A percentile compares a stretch with the other conserved stretches of the same genome.
phyloP scores from a whole-genome alignment of 2,797 vertebrate species.

The Onychomys leucogaster region DNA sequence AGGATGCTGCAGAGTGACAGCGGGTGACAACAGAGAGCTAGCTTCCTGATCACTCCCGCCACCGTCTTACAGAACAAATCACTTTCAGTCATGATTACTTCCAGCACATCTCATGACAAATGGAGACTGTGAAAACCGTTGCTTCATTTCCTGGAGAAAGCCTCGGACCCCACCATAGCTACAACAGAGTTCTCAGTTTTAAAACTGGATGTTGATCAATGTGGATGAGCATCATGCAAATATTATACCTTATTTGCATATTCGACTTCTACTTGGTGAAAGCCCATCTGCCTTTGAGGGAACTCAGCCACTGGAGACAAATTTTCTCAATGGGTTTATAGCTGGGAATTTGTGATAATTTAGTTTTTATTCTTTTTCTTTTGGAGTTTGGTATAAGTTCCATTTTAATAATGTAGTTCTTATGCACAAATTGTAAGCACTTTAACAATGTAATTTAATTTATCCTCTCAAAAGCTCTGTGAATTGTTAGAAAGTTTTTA shows the following conservation, averaged over 20 bases:
- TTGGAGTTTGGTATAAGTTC: constrained; percentile 62
- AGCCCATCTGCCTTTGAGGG: constrained; percentile 33
- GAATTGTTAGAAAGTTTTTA: constrained; percentile 44
- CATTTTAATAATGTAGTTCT: constrained; percentile 67
- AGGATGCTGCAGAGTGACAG: not conserved
- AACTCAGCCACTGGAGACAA: constrained; percentile 18
- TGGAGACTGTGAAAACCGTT: not conserved
- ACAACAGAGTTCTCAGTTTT: not conserved
- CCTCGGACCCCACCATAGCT: not conserved
- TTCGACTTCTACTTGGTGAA: constrained; percentile 17
- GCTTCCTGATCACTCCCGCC: not conserved
- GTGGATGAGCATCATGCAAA: constrained; percentile 68
- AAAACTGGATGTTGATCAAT: constrained; percentile 30
- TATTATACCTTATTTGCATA: constrained; percentile 58
- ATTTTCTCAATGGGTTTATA: constrained; percentile 47
- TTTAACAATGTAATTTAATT: constrained; percentile 61
- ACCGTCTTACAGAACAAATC: not conserved
- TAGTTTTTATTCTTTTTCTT: constrained; percentile 70
- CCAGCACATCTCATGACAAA: not conserved
- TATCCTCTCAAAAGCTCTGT: not conserved
- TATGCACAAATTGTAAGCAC: constrained; percentile 45
- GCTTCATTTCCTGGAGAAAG: not conserved
- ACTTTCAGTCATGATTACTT: not conserved
- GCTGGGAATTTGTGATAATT: constrained; percentile 60
- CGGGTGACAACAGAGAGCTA: not conserved